These are phyloP conservation scores for Eriosoma lanigerum DNA, from an alignment of 1,140 invertebrate species.

Conservation along the genomic window DNA sequence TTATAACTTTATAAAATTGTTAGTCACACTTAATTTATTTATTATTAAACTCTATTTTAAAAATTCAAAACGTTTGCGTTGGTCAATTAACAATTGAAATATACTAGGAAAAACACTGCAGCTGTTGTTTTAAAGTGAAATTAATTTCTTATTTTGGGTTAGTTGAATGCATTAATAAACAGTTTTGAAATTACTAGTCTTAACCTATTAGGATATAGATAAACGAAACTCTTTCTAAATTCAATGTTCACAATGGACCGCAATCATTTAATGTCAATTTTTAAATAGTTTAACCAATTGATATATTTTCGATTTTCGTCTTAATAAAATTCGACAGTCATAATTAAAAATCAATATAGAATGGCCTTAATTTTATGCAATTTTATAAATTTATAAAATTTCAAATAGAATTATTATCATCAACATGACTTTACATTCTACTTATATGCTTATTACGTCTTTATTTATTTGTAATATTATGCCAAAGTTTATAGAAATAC, in stretches of 20 bases:
- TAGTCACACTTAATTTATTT: not conserved
- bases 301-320: not conserved
- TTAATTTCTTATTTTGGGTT: constrained; percentile 1
- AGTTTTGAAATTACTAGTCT: constrained; percentile 2
- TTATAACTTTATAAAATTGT: not conserved
- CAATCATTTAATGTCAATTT: constrained; percentile 24
- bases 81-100: not conserved
- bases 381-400: too few relatives aligned
- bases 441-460: too few relatives aligned
- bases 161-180: constrained; percentile 22
- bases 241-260: not conserved
- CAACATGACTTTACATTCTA: too few relatives aligned
- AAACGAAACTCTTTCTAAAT: not conserved
- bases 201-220: not conserved
- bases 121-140: constrained; percentile 7
- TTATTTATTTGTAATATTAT: too few relatives aligned
- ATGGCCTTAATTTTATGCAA: too few relatives aligned
- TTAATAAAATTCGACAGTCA: not conserved
- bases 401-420: too few relatives aligned
- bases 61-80: not conserved
- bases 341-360: not conserved
- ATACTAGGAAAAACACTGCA: not conserved
- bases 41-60: not conserved
- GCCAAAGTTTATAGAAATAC: too few relatives aligned
- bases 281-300: not conserved